phyloP scores from a whole-genome alignment of 1,140 invertebrate genomes.

The Physella acuta region DNA sequence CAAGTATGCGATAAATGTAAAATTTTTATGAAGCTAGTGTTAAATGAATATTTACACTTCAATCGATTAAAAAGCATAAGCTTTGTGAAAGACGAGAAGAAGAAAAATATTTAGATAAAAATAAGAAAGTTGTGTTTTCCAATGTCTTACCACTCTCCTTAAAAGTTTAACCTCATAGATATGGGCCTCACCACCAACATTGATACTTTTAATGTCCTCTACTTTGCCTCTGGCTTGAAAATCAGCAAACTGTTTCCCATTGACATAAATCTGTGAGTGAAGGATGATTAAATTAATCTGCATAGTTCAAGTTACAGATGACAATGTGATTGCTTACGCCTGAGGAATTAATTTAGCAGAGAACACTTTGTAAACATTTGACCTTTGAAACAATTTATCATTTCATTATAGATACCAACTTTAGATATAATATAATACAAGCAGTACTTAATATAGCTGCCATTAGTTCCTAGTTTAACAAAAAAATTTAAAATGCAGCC shows the following conservation, averaged over 20 bases:
- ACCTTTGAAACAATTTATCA: too few species aligned
- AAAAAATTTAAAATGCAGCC: too few species aligned
- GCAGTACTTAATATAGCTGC: too few species aligned
- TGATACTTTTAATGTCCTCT: constrained; percentile 36
- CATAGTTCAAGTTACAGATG: neutral
- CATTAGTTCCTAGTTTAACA: too few species aligned
- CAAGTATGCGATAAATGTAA: too few species aligned
- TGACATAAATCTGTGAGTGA: constrained; percentile 36
- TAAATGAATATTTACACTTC: neutral
- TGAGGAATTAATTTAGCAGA: too few species aligned
- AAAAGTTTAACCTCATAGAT: constrained; percentile 41
- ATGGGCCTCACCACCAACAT: constrained; percentile 39
- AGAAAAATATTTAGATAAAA: too few species aligned
- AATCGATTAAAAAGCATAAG: neutral
- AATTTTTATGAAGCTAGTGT: neutral
- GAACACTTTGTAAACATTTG: too few species aligned
- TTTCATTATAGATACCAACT: too few species aligned
- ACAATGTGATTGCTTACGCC: neutral
- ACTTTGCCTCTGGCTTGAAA: constrained; percentile 36
- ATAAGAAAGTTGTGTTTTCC: too few species aligned
- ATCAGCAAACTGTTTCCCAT: constrained; percentile 37
- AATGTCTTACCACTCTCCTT: constrained; percentile 39
- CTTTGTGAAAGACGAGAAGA: neutral
- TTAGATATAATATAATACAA: too few species aligned
- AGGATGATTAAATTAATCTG: neutral